Percentiles rank a stretch among this genome's conserved stretches.
Evolutionary conservation across 2,113 vertebrate species (phyloP).

Genomic region (Neopipo cinnamomea): DNA sequence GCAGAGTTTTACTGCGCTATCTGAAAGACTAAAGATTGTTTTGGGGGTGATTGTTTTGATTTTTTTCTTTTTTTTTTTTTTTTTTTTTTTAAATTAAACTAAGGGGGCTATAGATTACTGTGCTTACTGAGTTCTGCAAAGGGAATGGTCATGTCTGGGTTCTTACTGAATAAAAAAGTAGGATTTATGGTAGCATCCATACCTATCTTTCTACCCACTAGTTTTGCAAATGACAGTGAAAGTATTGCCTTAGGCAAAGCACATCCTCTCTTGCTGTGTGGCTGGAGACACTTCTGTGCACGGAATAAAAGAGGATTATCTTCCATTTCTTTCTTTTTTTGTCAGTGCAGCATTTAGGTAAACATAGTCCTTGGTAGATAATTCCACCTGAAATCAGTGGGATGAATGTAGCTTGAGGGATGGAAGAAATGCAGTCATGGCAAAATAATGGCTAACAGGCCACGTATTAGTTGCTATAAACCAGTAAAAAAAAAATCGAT

Average conservation of each 20-base stretch:
- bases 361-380: neutral
- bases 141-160: neutral
- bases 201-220: neutral
- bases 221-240: neutral
- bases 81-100: neutral
- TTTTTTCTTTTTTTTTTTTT: neutral
- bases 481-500: neutral
- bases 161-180: neutral
- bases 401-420: neutral
- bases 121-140: neutral
- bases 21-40: neutral
- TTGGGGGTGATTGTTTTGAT: neutral
- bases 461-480: neutral
- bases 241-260: neutral
- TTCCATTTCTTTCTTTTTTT: neutral
- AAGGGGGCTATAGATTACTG: neutral
- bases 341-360: neutral
- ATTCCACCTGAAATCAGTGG: neutral
- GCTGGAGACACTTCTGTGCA: neutral
- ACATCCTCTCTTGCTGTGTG: neutral
- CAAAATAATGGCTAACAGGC: neutral
- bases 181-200: neutral
- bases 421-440: neutral
- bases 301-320: neutral
- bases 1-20: accelerated